Evolutionary conservation across 2,113 vertebrate species (phyloP), one percentile per base, ranked within the genome.

Genomic region (Motacilla alba): DNA sequence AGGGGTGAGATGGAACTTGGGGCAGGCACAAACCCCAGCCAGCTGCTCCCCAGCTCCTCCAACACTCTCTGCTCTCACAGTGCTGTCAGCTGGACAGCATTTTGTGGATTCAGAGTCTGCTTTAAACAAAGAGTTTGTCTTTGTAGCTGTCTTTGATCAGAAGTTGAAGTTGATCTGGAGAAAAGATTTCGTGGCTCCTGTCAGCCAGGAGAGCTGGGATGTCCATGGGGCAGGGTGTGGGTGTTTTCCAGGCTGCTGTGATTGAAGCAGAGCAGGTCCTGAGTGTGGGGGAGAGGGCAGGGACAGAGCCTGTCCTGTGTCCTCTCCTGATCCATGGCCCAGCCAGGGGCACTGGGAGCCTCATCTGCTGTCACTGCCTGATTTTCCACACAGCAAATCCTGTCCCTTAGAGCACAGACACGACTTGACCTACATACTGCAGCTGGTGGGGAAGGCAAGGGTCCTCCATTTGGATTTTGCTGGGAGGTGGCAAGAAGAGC

Each of bases 61-160:
- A 6, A 58, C 37, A 10, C 63, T 56, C 70, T 3, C 67, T 30
- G 6, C 66, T 55, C 56, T 15, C 24, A 4, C 3, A 17, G 22
- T 0, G 0, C 62, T 0, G 0, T n/a, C 84, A 60, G 62, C 64
- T 85, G 70, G 67, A 7, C 66, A 82, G 70, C 15, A 3, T 23
- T 60, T 6, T 6, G 14, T 73, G 70, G 31, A 26, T 56, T 64
- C 41, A 20, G 44, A 53, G n/a, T 44, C 67, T 93, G 50, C 6
- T 73, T 88, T 86, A 73, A 93, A 74, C 50, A 62, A 70, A 5
- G 53, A 52, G n/a, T 66, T 82, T 69, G 33, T 70, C 74, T 49
- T 79, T 33, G 41, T 58, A 66, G 82, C 85, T 96, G 90, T 60
- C 87, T 95, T 89, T 89, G 77, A 93, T 89, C 72, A 91, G 90